A percentile compares a stretch with the other conserved stretches of the same genome.
Evolutionary conservation across 2,797 vertebrate species (phyloP).

Genomic region (Nasua narica): DNA sequence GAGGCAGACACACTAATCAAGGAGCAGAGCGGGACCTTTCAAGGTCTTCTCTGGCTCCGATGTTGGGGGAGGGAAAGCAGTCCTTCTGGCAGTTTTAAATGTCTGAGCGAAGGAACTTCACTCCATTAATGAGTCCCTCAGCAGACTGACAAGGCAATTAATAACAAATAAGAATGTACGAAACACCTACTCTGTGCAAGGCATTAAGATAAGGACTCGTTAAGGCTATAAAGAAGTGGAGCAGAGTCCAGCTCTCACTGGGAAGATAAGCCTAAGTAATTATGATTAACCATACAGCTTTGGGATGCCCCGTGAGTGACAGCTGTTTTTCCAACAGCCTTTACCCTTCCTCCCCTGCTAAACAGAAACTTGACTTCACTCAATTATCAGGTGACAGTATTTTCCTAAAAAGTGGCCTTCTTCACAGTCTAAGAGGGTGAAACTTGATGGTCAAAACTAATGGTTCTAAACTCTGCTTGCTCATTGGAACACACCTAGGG

Average conservation of each 20-base stretch:
- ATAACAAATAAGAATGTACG: background rate
- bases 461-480: background rate
- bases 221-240: background rate
- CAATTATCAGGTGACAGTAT: background rate
- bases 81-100: background rate
- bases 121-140: background rate
- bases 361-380: background rate
- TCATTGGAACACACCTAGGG: background rate
- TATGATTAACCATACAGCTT: background rate
- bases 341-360: background rate
- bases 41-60: background rate
- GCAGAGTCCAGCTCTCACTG: background rate
- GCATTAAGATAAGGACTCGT: background rate
- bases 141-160: background rate
- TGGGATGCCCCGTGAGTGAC: background rate
- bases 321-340: background rate
- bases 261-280: background rate
- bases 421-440: background rate
- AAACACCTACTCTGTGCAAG: background rate
- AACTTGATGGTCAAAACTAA: background rate
- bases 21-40: background rate
- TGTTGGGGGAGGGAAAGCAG: background rate
- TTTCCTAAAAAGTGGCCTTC: background rate
- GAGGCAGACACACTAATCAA: slow-evolving; percentile 56
- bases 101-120: background rate